phyloP scores from a whole-genome alignment of 2,888 invertebrate genomes.

The Xanthorhoe designata region DNA sequence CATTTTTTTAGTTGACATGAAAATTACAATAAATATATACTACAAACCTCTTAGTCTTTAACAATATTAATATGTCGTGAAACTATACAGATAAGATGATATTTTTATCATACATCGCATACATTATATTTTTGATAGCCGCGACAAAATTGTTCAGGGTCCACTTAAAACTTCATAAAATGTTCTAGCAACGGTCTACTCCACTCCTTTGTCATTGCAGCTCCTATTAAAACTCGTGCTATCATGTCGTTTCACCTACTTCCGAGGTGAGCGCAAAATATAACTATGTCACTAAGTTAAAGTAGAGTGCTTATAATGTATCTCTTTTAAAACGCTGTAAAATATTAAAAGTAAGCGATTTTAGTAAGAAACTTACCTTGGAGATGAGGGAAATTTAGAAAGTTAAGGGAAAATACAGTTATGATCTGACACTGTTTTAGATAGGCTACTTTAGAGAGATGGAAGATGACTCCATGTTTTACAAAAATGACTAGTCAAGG shows the following conservation, averaged over 20 bases:
- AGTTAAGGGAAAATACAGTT: slow-evolving; percentile 1
- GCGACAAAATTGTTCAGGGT: not conserved
- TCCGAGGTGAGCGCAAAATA: slow-evolving; percentile 43
- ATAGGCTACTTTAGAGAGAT: not conserved
- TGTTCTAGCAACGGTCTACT: slow-evolving; percentile 26
- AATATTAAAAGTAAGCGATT: slow-evolving; percentile 40
- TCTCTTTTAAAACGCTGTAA: slow-evolving; percentile 43
- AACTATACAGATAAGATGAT: not conserved
- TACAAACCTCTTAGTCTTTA: too few species aligned
- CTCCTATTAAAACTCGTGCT: slow-evolving; percentile 46
- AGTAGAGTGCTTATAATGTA: slow-evolving; percentile 46
- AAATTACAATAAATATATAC: too few species aligned
- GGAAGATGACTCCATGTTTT: not conserved
- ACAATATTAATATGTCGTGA: not conserved
- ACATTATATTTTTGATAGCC: not conserved
- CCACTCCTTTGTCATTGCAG: slow-evolving; percentile 29
- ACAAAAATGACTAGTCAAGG: too few species aligned
- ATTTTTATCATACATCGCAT: not conserved
- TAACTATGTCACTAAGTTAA: slow-evolving; percentile 48
- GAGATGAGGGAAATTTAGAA: slow-evolving; percentile 1
- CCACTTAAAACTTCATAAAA: slow-evolving; percentile 4
- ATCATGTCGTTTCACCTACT: slow-evolving; percentile 45
- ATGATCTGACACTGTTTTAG: not conserved
- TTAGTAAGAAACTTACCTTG: slow-evolving; percentile 27
- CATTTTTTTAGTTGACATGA: too few species aligned